These are phyloP conservation scores for Bostrychus sinensis DNA, from an alignment of 2,113 vertebrate genomes.

Conservation along the genomic window DNA sequence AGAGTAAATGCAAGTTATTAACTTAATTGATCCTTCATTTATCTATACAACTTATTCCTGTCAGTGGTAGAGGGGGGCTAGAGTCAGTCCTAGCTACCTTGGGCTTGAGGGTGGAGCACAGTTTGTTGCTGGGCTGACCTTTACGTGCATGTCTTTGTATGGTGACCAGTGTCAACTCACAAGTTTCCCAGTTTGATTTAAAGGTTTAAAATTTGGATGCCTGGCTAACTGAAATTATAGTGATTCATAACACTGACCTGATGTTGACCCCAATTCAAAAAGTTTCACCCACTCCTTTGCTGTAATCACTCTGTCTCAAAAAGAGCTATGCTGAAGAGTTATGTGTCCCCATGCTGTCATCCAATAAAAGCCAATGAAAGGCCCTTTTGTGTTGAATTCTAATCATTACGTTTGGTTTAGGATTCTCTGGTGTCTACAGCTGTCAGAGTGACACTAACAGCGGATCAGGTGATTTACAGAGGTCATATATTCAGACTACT, in stretches of 20 bases:
- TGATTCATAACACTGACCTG: slow-evolving; percentile 5
- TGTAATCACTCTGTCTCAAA: not conserved
- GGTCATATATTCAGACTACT: slow-evolving; percentile 21
- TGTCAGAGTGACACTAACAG: not conserved
- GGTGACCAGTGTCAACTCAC: too few relatives aligned
- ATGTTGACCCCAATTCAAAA: slow-evolving; percentile 1
- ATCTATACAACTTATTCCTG: too few relatives aligned
- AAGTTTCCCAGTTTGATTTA: not conserved
- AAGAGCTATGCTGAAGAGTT: not conserved
- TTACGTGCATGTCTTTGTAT: too few relatives aligned
- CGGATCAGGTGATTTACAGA: slow-evolving; percentile 22
- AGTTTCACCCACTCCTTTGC: not conserved
- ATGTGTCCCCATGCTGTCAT: slow-evolving; percentile 2
- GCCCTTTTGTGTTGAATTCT: not conserved
- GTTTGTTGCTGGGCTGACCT: too few relatives aligned
- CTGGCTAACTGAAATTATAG: not conserved
- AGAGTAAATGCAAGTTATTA: too few relatives aligned
- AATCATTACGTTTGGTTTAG: not conserved
- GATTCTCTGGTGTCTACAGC: not conserved
- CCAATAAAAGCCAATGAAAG: not conserved
- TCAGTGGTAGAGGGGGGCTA: too few relatives aligned
- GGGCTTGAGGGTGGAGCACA: too few relatives aligned
- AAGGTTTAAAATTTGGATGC: not conserved
- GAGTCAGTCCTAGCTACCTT: too few relatives aligned
- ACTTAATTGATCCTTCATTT: too few relatives aligned